Base-by-base conservation (phyloP, 2,797 vertebrate species). In the Sebastiscus albofasciatus region DNA sequence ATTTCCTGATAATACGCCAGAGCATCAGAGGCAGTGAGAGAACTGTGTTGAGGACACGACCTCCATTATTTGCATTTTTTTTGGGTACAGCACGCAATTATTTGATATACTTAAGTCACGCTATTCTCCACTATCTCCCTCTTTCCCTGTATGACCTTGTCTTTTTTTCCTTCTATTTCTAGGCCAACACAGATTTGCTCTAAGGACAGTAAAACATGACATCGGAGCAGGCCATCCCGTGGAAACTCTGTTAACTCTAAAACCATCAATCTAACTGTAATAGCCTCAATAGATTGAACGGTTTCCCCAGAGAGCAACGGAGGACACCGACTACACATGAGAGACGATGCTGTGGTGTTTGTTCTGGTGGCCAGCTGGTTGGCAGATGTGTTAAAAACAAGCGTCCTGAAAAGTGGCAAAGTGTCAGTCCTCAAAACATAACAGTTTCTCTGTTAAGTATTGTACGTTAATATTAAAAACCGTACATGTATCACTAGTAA, bases 181-280 rank as follows among this genome's bases (percentile, higher is more conserved):
- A 66, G 59, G 75, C 76, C 75, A 77, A 39, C 54, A 18, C 34
- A 14, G 46, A 79, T 64, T 29, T 56, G 9, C 55, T 75, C 49
- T 9, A 8, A 13, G n/a, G 26, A 33, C 42, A 60, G 26, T 33
- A 66, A 75, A 64, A 78, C 62, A 16, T 27, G n/a, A 72, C 26
- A 75, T 24, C 60, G 65, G 42, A 80, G 29, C 22, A 5, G 27
- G 6, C 8, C 22, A 31, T 62, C 27, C 31, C 6, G 55, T 60
- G 66, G 33, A 59, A 75, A 46, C 33, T 33, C 26, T 60, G 61
- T 42, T 64, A 60, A 56, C 58, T 74, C 22, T n/a, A 12, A 55
- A 76, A 42, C 56, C 6, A 72, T 29, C 24, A 56, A 14, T 52
- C 60, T 31, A 18, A 22, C 49, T 71, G 2, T 11, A 27, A 8